A percentile compares a stretch with the other conserved stretches of the same genome.
phyloP scores from a whole-genome alignment of 2,797 vertebrate species.

The Danio jaintianensis region DNA sequence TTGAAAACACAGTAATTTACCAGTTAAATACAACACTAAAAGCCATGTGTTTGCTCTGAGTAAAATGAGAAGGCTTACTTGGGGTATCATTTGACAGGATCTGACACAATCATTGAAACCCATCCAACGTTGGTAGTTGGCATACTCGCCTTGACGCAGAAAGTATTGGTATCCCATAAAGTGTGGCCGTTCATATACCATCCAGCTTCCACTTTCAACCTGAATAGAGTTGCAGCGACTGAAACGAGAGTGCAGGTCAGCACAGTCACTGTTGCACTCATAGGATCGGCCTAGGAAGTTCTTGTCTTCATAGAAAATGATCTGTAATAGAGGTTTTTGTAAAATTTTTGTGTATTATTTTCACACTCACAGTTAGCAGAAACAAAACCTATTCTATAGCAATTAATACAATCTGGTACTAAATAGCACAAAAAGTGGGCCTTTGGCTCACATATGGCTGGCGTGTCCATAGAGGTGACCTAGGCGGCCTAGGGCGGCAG shows the following conservation, averaged over 20 bases:
- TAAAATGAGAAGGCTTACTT: conserved; percentile 48
- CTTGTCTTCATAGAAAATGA: conserved; percentile 62
- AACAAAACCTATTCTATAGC: too few relatives aligned
- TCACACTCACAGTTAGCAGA: too few relatives aligned
- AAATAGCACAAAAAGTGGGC: too few relatives aligned
- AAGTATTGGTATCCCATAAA: conserved; percentile 65
- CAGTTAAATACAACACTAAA: not conserved
- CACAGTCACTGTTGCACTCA: conserved; percentile 60
- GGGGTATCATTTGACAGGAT: conserved; percentile 63
- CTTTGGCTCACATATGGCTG: too few relatives aligned
- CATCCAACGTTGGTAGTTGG: conserved; percentile 62
- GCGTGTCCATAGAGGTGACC: too few relatives aligned
- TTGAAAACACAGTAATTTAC: conserved; percentile 30
- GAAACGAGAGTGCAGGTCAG: conserved; percentile 59
- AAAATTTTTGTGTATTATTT: too few relatives aligned
- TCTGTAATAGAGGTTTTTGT: conserved; percentile 51
- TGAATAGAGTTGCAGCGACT: conserved; percentile 62
- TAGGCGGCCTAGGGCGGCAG: too few relatives aligned
- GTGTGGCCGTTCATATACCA: conserved; percentile 60
- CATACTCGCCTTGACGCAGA: conserved; percentile 59
- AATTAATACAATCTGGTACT: too few relatives aligned
- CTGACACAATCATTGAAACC: conserved; percentile 64
- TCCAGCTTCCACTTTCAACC: conserved; percentile 61
- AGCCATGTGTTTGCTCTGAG: not conserved
- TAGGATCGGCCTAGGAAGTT: conserved; percentile 62